Conservation (phyloP, 2,113 vertebrate genomes). For the Muntiacus muntjak region DNA sequence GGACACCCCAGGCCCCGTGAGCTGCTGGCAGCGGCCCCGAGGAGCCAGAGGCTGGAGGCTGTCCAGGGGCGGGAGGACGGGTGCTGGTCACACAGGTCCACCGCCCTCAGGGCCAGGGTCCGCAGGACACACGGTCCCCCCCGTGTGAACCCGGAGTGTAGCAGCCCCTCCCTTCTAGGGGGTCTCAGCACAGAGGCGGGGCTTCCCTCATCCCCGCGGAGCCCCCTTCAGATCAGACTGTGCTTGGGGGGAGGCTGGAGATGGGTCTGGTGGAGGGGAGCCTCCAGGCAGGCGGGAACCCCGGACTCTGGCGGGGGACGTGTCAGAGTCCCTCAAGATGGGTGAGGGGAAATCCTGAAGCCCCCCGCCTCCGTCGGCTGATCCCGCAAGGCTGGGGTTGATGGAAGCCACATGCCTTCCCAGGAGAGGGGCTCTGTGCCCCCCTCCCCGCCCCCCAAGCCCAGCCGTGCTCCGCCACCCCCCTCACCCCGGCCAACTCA, state of each 20-base stretch:
- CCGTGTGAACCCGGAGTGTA: fast-evolving
- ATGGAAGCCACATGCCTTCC: not conserved
- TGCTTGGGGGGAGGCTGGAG: not conserved
- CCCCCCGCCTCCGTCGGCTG: fast-evolving
- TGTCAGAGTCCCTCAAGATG: not conserved
- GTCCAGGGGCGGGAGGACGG: not conserved
- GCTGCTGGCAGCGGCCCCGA: not conserved
- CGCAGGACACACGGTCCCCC: fast-evolving
- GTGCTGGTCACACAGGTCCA: fast-evolving
- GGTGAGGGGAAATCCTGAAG: fast-evolving
- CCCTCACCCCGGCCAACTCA: fast-evolving
- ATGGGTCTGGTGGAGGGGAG: fast-evolving
- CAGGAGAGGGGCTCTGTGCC: not conserved
- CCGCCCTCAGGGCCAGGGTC: fast-evolving
- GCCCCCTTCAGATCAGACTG: not conserved
- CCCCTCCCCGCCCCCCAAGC: not conserved
- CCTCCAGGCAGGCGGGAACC: not conserved
- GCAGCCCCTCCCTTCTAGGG: fast-evolving
- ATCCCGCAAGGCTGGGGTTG: not conserved
- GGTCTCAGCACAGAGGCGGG: not conserved
- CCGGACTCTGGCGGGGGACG: fast-evolving
- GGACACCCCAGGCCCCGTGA: fast-evolving
- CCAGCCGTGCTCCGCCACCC: not conserved
- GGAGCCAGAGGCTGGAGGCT: not conserved
- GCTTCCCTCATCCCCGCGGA: not conserved